A percentile compares a stretch with the other conserved stretches of the same genome.
Evolutionary conservation across 2,888 invertebrate species (phyloP).

Genomic region (Matsumyia berberina): DNA sequence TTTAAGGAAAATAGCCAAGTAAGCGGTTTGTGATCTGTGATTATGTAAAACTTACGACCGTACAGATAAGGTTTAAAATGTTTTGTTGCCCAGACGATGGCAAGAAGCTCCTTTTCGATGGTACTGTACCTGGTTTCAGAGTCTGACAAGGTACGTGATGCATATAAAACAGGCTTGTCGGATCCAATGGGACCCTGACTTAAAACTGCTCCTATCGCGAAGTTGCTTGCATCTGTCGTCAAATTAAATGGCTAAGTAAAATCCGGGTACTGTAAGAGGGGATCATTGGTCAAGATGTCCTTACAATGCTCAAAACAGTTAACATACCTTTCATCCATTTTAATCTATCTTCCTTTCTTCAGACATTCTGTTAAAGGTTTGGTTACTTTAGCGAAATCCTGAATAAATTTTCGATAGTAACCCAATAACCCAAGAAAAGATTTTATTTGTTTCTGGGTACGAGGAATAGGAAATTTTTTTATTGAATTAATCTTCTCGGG

Average conservation of each 20-base stretch:
- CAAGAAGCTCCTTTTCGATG: slow-evolving; percentile 48
- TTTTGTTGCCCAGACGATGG: slow-evolving; percentile 51
- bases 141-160: slow-evolving; percentile 36
- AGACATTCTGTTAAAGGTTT: slow-evolving; percentile 64
- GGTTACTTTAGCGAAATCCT: slow-evolving; percentile 63
- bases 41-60: slow-evolving; percentile 43
- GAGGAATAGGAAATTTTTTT: slow-evolving; percentile 33
- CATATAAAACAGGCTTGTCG: slow-evolving; percentile 51
- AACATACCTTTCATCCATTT: slow-evolving; percentile 17
- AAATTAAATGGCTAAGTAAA: slow-evolving; percentile 33
- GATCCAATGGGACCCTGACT: slow-evolving; percentile 43
- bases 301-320: slow-evolving; percentile 60
- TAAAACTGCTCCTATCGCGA: slow-evolving; percentile 31
- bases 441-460: slow-evolving; percentile 62
- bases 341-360: slow-evolving; percentile 47
- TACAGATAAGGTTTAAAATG: slow-evolving; percentile 43
- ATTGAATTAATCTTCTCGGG: slow-evolving; percentile 74
- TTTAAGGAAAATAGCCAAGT: slow-evolving; percentile 18
- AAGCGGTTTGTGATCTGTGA: slow-evolving; percentile 54
- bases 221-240: slow-evolving; percentile 50
- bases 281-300: slow-evolving; percentile 46
- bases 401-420: slow-evolving; percentile 74
- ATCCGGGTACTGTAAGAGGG: slow-evolving; percentile 36
- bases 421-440: slow-evolving; percentile 68
- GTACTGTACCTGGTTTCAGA: slow-evolving; percentile 46